A percentile compares a stretch with the other conserved stretches of the same genome.
Conservation (phyloP, 2,797 vertebrate species). For the Alectoris magna region DNA sequence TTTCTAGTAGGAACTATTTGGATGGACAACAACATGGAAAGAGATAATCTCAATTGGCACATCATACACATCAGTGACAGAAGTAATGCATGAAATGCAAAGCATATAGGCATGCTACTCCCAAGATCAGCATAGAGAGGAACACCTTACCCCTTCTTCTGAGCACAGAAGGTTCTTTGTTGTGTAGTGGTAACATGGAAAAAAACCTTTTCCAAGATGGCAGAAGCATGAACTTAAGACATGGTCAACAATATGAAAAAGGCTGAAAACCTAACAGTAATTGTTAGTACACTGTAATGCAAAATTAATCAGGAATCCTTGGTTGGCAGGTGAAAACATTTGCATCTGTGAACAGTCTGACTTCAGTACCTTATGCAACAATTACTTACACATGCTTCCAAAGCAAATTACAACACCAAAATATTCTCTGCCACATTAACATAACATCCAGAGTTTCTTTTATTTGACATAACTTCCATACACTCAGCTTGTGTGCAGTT, state of each 20-base stretch:
- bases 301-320: not conserved
- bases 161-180: not conserved
- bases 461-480: conserved; percentile 4
- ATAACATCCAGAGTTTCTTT: conserved; percentile 6
- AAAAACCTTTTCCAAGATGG: not conserved
- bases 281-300: not conserved
- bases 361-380: not conserved
- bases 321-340: not conserved
- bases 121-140: not conserved
- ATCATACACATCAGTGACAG: not conserved
- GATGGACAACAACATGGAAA: not conserved
- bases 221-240: not conserved
- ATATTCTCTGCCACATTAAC: conserved; percentile 23
- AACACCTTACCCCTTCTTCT: not conserved
- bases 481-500: not conserved
- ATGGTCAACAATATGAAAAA: not conserved
- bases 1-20: not conserved
- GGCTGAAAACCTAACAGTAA: not conserved
- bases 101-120: not conserved
- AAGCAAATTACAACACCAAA: conserved; percentile 30
- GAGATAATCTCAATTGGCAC: accelerated
- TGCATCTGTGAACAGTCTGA: not conserved
- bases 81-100: not conserved
- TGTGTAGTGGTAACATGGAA: not conserved
- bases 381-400: conserved; percentile 27